Conservation (phyloP, 2,797 vertebrate genomes). For the Chrysocyon brachyurus region DNA sequence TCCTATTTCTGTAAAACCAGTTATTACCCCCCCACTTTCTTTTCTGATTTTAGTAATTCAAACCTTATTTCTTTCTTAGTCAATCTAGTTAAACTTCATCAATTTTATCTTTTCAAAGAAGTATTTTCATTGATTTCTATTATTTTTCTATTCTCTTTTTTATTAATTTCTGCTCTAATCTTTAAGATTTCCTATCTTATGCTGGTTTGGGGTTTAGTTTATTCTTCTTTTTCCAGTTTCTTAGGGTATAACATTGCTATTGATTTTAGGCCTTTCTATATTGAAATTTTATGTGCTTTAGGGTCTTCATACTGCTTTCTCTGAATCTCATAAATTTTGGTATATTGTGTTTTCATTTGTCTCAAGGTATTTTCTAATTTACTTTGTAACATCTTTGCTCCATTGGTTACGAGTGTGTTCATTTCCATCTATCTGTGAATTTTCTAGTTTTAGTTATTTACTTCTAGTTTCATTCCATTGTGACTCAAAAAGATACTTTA, state of each 20-base stretch:
- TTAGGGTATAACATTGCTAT: not conserved
- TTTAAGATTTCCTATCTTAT: not conserved
- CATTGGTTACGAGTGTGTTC: not conserved
- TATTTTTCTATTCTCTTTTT: not conserved
- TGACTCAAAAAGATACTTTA: not conserved
- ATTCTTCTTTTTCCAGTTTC: not conserved
- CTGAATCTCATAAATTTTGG: not conserved
- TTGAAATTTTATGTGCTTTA: not conserved
- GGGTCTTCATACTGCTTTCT: not conserved
- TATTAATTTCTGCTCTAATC: not conserved
- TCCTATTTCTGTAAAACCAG: not conserved
- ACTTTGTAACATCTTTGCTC: not conserved
- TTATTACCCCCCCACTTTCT: not conserved
- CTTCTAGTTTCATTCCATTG: not conserved
- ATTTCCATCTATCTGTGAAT: not conserved
- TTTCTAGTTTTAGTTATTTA: not conserved
- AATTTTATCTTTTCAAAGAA: not conserved
- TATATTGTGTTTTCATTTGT: not conserved
- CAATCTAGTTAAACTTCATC: not conserved
- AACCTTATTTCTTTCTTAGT: not conserved
- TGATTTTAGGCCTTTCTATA: not conserved
- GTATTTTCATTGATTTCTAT: not conserved
- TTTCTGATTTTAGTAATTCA: not conserved
- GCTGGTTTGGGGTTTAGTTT: not conserved
- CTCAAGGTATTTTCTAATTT: not conserved